Percentiles rank a stretch among this genome's conserved stretches.
Evolutionary conservation across 2,888 invertebrate genomes (phyloP).

Genomic region (Ennomos quercinarius): DNA sequence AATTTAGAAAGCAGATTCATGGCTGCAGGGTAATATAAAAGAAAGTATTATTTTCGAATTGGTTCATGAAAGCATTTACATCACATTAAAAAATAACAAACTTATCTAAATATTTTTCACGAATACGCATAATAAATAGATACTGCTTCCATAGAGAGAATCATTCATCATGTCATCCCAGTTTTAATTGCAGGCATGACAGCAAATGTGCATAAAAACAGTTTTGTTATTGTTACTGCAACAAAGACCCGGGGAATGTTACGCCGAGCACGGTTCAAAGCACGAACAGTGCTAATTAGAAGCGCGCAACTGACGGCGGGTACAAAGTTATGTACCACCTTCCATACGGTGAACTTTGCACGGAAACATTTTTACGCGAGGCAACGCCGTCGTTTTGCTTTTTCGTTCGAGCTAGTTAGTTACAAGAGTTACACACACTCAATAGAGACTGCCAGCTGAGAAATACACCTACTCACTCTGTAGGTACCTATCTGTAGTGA

Average conservation of each 20-base stretch:
- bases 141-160: slow-evolving; percentile 3
- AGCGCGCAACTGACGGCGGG: slow-evolving; percentile 49
- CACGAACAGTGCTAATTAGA: slow-evolving; percentile 62
- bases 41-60: no score
- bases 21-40: no score
- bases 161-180: slow-evolving; percentile 16
- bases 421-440: slow-evolving; percentile 41
- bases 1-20: no score
- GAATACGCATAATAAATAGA: slow-evolving; percentile 2
- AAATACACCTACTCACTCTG: background rate
- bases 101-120: background rate
- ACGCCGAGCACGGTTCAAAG: slow-evolving; percentile 41
- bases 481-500: no score
- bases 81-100: no score
- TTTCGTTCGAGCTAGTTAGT: slow-evolving; percentile 52
- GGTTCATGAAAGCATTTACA: no score
- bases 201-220: slow-evolving; percentile 16
- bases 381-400: slow-evolving; percentile 51
- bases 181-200: slow-evolving; percentile 19
- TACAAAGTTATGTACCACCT: slow-evolving; percentile 57
- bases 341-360: slow-evolving; percentile 56
- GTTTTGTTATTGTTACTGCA: slow-evolving; percentile 34
- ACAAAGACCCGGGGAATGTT: slow-evolving; percentile 29
- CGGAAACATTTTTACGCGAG: slow-evolving; percentile 58
- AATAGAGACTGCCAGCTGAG: background rate